These are phyloP conservation scores for Brachionus rubens DNA, from an alignment of 1,140 invertebrate genomes.

Conservation along the genomic window DNA sequence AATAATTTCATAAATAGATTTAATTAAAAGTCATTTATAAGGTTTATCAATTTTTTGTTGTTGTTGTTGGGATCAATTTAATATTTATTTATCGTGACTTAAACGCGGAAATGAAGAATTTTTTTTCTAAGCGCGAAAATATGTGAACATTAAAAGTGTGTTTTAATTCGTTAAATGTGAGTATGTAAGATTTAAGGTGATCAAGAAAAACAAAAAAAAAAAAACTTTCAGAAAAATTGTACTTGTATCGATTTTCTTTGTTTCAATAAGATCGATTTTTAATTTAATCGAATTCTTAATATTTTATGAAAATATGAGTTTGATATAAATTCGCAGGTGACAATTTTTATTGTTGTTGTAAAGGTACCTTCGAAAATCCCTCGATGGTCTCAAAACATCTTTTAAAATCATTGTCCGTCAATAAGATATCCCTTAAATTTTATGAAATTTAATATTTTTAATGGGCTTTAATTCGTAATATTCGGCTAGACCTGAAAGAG, in stretches of 20 bases:
- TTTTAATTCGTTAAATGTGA: background rate
- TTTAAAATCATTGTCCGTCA: background rate
- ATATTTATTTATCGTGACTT: conserved; percentile 38
- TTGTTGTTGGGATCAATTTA: background rate
- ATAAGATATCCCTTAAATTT: background rate
- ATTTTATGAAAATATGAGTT: conserved; percentile 19
- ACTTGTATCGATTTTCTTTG: no score
- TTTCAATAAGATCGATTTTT: background rate
- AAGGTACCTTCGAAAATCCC: no score
- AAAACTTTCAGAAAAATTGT: no score
- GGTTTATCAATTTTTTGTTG: conserved; percentile 12
- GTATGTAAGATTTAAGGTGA: conserved; percentile 14
- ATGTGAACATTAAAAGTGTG: conserved; percentile 28
- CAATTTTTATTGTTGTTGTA: no score
- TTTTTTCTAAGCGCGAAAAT: background rate
- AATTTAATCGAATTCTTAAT: background rate
- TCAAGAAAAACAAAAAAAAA: background rate
- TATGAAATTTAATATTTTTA: conserved; percentile 39
- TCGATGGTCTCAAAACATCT: background rate
- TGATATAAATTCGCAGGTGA: conserved; percentile 1
- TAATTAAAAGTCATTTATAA: conserved; percentile 43
- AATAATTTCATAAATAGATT: conserved; percentile 21
- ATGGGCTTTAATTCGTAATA: background rate
- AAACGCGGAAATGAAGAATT: conserved; percentile 30
- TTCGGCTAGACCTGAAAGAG: background rate